Evolutionary conservation across 2,113 vertebrate species (phyloP).

Genomic region (Coturnix japonica): DNA sequence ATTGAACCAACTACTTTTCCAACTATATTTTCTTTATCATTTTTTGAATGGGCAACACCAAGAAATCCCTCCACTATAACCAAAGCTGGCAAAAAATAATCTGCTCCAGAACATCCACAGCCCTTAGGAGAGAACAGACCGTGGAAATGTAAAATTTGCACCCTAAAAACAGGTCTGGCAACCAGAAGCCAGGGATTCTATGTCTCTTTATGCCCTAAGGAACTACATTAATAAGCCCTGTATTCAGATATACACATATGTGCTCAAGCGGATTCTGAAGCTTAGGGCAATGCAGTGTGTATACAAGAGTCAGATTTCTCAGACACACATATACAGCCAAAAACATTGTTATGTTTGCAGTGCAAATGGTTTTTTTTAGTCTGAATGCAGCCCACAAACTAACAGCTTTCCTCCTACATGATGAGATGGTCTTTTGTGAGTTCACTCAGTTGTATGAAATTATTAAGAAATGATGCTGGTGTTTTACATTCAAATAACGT

Average conservation of each 20-base stretch:
- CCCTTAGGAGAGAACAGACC: background rate
- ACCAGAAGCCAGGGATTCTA: background rate
- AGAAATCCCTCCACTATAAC: background rate
- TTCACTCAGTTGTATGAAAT: background rate
- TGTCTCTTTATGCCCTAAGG: background rate
- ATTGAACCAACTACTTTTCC: background rate
- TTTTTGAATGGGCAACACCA: background rate
- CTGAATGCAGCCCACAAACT: background rate
- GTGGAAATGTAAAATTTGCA: background rate
- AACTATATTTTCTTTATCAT: background rate
- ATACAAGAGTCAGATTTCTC: background rate
- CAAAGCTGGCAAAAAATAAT: background rate
- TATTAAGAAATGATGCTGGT: background rate
- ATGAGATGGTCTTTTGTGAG: background rate
- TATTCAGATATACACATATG: accelerated
- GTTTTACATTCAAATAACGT: background rate
- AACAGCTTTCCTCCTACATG: background rate
- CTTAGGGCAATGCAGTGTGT: background rate
- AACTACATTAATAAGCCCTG: background rate
- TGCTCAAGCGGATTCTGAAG: background rate
- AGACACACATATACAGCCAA: background rate
- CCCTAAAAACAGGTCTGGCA: background rate
- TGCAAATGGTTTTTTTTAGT: background rate
- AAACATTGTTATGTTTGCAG: background rate
- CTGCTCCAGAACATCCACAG: background rate